Percentiles rank a stretch among this genome's conserved stretches.
Evolutionary conservation across 2,797 vertebrate genomes (phyloP).

Genomic region (Halcyon badia): DNA sequence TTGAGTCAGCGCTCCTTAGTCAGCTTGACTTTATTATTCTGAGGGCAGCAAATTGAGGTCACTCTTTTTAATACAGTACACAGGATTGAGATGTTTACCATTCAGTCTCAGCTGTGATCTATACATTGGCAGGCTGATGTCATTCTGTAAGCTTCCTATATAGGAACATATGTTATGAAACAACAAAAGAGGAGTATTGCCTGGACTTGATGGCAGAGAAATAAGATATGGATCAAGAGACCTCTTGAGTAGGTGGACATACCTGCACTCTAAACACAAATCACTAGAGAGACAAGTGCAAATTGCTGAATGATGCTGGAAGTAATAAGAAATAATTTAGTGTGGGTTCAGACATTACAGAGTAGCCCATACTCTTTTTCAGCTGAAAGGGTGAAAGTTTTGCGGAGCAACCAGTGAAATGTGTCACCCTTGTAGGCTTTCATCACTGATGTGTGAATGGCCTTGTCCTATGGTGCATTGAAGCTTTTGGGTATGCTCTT

Average conservation of each 20-base stretch:
- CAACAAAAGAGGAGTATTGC: not conserved
- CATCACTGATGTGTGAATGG: no score
- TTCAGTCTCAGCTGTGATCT: not conserved
- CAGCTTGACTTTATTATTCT: conserved; percentile 35
- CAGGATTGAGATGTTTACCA: not conserved
- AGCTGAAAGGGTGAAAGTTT: not conserved
- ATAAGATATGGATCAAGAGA: not conserved
- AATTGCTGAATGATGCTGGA: not conserved
- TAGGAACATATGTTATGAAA: rapidly evolving
- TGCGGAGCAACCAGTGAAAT: not conserved
- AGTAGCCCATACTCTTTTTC: not conserved
- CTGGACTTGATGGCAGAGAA: not conserved
- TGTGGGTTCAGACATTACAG: not conserved
- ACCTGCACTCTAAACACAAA: not conserved
- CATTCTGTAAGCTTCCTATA: not conserved
- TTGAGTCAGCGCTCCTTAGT: not conserved
- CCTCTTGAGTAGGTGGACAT: no score
- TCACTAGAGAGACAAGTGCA: not conserved
- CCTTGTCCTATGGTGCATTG: rapidly evolving
- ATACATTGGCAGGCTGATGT: not conserved
- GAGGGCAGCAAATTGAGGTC: conserved; percentile 33
- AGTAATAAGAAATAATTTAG: not conserved
- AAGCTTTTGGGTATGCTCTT: not conserved
- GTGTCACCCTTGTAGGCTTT: not conserved
- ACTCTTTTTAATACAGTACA: conserved; percentile 6